phyloP scores from a whole-genome alignment of 2,797 vertebrate genomes.

The Tiaroga cobitis region DNA sequence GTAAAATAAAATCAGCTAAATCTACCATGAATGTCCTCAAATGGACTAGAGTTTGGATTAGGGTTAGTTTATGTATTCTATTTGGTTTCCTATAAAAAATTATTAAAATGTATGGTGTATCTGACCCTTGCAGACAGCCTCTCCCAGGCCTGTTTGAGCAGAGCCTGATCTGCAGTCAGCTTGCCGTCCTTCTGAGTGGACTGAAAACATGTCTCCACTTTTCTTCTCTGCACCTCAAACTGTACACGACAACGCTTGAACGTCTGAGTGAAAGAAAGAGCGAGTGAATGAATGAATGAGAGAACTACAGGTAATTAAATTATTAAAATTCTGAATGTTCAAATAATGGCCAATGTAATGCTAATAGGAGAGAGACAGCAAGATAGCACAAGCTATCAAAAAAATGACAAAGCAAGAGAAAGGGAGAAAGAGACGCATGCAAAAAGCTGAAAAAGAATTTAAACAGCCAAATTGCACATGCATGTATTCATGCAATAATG shows the following conservation, averaged over 20 bases:
- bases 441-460: not conserved
- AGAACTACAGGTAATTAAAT: constrained; percentile 14
- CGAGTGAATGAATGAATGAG: constrained; percentile 68
- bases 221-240: constrained; percentile 88
- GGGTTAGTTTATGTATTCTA: not conserved
- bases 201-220: constrained; percentile 83
- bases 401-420: constrained; percentile 12
- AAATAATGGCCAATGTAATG: constrained; percentile 7
- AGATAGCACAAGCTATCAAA: constrained; percentile 21
- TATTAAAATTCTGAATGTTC: constrained; percentile 12
- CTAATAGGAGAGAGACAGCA: not conserved
- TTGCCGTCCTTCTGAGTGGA: constrained; percentile 92
- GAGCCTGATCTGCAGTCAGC: constrained; percentile 93
- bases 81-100: not conserved
- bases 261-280: constrained; percentile 71
- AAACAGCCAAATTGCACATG: constrained; percentile 36
- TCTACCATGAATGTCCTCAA: not conserved
- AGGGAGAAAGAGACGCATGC: not conserved
- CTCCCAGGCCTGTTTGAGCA: constrained; percentile 96
- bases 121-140: constrained; percentile 88
- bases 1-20: no score
- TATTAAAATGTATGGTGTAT: not conserved
- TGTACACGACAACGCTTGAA: constrained; percentile 90
- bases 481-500: constrained; percentile 49
- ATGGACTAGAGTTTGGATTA: not conserved